phyloP scores from a whole-genome alignment of 1,140 invertebrate species.

The Cheumatopsyche charites region DNA sequence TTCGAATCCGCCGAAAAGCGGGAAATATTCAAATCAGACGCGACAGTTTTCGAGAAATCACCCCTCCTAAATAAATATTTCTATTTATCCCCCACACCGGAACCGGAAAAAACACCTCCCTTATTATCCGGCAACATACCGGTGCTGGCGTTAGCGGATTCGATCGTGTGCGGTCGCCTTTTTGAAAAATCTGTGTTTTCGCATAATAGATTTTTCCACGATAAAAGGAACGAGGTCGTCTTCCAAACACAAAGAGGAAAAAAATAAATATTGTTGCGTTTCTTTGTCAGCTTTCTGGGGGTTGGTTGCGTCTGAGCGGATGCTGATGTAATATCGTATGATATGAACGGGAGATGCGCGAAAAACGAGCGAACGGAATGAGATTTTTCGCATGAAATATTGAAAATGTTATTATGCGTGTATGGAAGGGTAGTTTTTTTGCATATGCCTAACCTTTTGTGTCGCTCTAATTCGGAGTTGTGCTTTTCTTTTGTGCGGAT shows the following conservation, averaged over 20 bases:
- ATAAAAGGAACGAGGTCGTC: constrained; percentile 15
- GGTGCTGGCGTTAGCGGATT: background rate
- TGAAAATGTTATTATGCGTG: too few species aligned
- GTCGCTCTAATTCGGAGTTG: too few species aligned
- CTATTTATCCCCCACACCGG: background rate
- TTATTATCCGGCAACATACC: constrained; percentile 14
- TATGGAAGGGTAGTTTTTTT: too few species aligned
- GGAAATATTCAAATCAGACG: constrained; percentile 19
- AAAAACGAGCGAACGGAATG: background rate
- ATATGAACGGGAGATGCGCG: background rate
- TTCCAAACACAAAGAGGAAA: background rate
- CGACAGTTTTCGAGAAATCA: constrained; percentile 2
- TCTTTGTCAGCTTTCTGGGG: constrained; percentile 15
- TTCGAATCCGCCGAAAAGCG: background rate
- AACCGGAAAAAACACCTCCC: constrained; percentile 8
- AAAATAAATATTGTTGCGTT: constrained; percentile 10
- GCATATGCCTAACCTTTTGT: too few species aligned
- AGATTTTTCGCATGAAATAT: background rate
- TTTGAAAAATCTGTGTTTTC: constrained; percentile 18
- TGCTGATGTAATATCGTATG: constrained; percentile 15
- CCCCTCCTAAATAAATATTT: constrained; percentile 17
- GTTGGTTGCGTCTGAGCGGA: constrained; percentile 2
- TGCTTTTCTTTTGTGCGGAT: too few species aligned
- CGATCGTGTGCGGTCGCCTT: constrained; percentile 9
- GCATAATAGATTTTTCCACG: constrained; percentile 22